Conservation (phyloP, 2,888 invertebrate species). For the Pachliopta kotzebuea region DNA sequence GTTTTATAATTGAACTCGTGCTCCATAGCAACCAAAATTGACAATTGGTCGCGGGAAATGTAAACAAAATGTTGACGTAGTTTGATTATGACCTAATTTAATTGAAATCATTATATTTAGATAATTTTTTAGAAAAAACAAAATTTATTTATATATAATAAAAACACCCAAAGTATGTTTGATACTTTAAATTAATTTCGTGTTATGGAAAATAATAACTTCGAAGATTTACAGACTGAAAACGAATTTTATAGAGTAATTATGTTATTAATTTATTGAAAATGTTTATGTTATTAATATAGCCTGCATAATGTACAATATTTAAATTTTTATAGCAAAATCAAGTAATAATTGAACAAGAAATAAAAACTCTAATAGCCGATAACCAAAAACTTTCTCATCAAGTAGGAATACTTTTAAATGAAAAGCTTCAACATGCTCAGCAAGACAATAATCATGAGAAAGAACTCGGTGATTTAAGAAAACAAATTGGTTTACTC, state of each 20-base stretch:
- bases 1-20: background rate
- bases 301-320: background rate
- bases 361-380: constrained; percentile 61
- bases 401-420: constrained; percentile 62
- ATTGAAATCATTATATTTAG: background rate
- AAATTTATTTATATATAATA: background rate
- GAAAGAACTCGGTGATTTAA: constrained; percentile 59
- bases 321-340: constrained; percentile 53
- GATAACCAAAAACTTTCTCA: constrained; percentile 70
- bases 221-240: constrained; percentile 64
- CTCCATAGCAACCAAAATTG: constrained; percentile 56
- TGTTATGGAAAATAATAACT: constrained; percentile 28
- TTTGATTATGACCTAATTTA: constrained; percentile 6
- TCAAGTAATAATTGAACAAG: constrained; percentile 63
- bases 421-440: constrained; percentile 58
- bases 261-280: background rate
- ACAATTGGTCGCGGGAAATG: constrained; percentile 59
- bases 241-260: constrained; percentile 75
- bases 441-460: constrained; percentile 47
- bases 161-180: background rate
- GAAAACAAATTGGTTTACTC: constrained; percentile 56
- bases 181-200: background rate
- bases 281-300: background rate
- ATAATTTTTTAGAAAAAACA: background rate
- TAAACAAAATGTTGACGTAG: constrained; percentile 53